phyloP scores from a whole-genome alignment of 2,797 vertebrate species.

The Apodemus agrarius region DNA sequence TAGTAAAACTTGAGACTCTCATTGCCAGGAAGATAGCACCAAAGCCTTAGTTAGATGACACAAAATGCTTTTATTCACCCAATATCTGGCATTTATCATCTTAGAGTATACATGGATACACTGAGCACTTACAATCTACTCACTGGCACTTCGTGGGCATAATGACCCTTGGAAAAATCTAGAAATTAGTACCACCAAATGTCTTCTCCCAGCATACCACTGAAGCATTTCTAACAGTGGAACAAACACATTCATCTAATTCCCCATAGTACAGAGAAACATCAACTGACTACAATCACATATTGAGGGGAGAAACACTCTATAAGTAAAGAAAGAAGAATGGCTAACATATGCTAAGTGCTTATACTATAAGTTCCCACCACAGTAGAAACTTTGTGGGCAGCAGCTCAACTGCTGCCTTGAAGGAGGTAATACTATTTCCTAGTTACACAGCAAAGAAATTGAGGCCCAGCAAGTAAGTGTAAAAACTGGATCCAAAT shows the following conservation, averaged over 20 bases:
- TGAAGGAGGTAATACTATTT: background rate
- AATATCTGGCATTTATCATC: background rate
- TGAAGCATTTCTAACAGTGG: background rate
- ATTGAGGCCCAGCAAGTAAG: background rate
- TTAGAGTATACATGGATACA: background rate
- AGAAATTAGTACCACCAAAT: background rate
- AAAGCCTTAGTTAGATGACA: background rate
- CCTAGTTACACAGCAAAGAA: background rate
- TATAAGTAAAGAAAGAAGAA: background rate
- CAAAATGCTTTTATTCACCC: background rate
- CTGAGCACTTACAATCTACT: background rate
- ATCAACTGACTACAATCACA: background rate
- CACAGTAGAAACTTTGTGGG: background rate
- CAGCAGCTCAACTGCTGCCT: background rate
- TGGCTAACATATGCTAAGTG: background rate
- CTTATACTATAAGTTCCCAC: background rate
- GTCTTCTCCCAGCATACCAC: background rate
- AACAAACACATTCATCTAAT: background rate
- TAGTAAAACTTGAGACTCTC: conserved; percentile 45
- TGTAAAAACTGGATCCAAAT: conserved; percentile 10
- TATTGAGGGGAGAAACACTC: background rate
- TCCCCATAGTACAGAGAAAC: background rate
- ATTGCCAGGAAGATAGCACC: background rate
- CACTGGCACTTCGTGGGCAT: background rate
- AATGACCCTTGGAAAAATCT: background rate